Conservation (phyloP, 2,113 vertebrate genomes). For the Pterophyllum scalare region DNA sequence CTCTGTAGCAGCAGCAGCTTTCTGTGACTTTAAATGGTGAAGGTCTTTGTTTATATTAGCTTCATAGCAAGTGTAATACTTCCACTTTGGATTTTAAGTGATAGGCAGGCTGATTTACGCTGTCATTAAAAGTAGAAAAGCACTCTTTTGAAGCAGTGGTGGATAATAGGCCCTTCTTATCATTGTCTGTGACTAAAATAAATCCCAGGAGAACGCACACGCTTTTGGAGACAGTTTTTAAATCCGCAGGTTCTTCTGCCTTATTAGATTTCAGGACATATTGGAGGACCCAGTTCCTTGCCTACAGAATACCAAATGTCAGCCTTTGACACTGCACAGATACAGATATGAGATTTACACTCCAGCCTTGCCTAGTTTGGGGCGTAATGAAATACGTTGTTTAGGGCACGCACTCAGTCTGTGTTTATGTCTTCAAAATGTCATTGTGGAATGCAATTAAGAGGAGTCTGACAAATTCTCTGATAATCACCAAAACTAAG, state of each 20-base stretch:
- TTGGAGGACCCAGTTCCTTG: slow-evolving; percentile 26
- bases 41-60: slow-evolving; percentile 40
- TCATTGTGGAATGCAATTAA: slow-evolving; percentile 42
- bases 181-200: slow-evolving; percentile 50
- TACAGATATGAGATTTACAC: slow-evolving; percentile 28
- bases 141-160: slow-evolving; percentile 34
- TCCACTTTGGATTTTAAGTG: slow-evolving; percentile 51
- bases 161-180: slow-evolving; percentile 36
- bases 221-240: slow-evolving; percentile 28
- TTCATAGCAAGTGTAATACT: slow-evolving; percentile 33
- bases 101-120: slow-evolving; percentile 43
- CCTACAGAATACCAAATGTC: slow-evolving; percentile 58
- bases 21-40: slow-evolving; percentile 50
- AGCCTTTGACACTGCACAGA: slow-evolving; percentile 36
- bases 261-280: slow-evolving; percentile 55
- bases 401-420: slow-evolving; percentile 8
- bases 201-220: slow-evolving; percentile 29
- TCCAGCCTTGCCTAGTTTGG: slow-evolving; percentile 7
- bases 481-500: slow-evolving; percentile 41
- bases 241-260: slow-evolving; percentile 28
- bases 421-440: slow-evolving; percentile 40
- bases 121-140: slow-evolving; percentile 42
- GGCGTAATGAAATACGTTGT: slow-evolving; percentile 33
- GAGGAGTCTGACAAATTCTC: slow-evolving; percentile 30
- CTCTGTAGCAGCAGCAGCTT: slow-evolving; percentile 13